These are phyloP conservation scores for Heliconius cydno DNA, from an alignment of 2,888 invertebrate species.

Conservation along the genomic window DNA sequence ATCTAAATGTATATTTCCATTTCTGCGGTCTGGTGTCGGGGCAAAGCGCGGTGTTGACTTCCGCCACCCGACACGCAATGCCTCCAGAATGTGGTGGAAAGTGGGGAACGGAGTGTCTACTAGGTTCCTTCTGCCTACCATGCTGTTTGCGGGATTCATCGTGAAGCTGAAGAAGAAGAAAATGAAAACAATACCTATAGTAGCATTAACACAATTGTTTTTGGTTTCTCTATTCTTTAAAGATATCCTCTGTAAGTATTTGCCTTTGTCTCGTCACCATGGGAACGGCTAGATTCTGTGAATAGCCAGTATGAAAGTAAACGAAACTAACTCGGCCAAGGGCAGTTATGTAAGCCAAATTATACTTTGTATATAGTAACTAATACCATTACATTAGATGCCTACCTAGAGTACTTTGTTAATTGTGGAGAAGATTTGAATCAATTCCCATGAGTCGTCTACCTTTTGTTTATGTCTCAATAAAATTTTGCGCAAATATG, in stretches of 20 bases:
- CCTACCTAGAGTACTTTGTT: background rate
- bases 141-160: too few species aligned
- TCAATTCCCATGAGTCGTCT: background rate
- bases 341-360: constrained; percentile 35
- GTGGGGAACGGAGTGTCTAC: too few species aligned
- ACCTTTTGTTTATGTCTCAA: background rate
- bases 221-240: background rate
- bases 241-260: constrained; percentile 36
- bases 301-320: constrained; percentile 40
- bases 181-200: too few species aligned
- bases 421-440: background rate
- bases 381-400: background rate
- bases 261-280: constrained; percentile 44
- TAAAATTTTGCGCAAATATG: background rate
- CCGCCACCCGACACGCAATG: too few species aligned
- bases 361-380: background rate
- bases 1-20: too few species aligned
- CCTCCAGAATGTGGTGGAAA: too few species aligned
- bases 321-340: constrained; percentile 41
- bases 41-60: too few species aligned
- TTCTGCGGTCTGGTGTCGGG: too few species aligned
- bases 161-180: too few species aligned
- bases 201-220: too few species aligned
- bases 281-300: constrained; percentile 43
- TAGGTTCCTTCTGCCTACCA: too few species aligned